phyloP scores from a whole-genome alignment of 2,888 invertebrate species.

The Chironomus riparius region DNA sequence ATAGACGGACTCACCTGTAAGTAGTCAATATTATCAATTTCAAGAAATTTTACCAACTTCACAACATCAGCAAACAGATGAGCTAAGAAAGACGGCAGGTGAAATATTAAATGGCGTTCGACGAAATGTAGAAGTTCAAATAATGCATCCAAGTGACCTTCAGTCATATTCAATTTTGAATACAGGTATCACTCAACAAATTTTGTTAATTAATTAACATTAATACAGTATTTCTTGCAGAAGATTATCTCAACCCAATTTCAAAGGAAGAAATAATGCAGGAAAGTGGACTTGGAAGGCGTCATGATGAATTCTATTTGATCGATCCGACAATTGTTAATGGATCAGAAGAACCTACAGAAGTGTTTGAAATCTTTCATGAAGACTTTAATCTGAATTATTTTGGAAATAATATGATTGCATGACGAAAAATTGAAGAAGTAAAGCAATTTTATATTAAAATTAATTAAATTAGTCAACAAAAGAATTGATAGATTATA shows the following conservation, averaged over 20 bases:
- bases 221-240: slow-evolving; percentile 30
- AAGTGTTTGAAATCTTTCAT: slow-evolving; percentile 34
- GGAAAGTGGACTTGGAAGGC: slow-evolving; percentile 59
- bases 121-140: slow-evolving; percentile 51
- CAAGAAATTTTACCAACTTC: slow-evolving; percentile 17
- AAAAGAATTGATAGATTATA: no score
- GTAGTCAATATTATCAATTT: slow-evolving; percentile 15
- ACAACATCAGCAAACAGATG: slow-evolving; percentile 31
- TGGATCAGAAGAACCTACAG: slow-evolving; percentile 37
- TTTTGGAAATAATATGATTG: slow-evolving; percentile 42
- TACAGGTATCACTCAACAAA: slow-evolving; percentile 30
- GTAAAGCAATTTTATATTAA: slow-evolving; percentile 14
- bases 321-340: slow-evolving; percentile 37
- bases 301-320: slow-evolving; percentile 35
- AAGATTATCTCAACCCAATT: slow-evolving; percentile 58
- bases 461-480: neutral
- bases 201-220: neutral
- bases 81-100: slow-evolving; percentile 49
- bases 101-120: slow-evolving; percentile 52
- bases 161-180: slow-evolving; percentile 39
- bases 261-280: slow-evolving; percentile 69
- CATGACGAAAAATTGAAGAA: slow-evolving; percentile 35
- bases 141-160: slow-evolving; percentile 40
- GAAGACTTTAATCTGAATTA: slow-evolving; percentile 44
- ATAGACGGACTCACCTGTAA: slow-evolving; percentile 21